phyloP scores from a whole-genome alignment of 92 coral and sea anemone genomes.

The Muricea muricata region DNA sequence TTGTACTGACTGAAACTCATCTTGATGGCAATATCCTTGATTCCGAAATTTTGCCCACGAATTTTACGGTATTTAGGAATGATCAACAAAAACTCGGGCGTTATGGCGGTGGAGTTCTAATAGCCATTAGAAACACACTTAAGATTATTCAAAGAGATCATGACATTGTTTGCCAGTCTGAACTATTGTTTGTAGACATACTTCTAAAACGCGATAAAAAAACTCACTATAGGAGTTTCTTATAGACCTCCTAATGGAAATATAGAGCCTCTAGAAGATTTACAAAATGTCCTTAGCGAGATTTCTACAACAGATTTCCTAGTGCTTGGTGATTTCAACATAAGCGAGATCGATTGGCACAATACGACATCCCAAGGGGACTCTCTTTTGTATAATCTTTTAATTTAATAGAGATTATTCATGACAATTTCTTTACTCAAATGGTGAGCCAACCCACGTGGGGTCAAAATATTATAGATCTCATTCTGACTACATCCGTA shows the following conservation, averaged over 20 bases:
- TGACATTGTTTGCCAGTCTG: constrained; percentile 1
- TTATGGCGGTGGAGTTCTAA: constrained; percentile 18
- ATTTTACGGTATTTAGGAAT: constrained; percentile 11
- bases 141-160: constrained; percentile 21
- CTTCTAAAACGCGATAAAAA: background rate
- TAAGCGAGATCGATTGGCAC: constrained; percentile 16
- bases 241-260: constrained; percentile 46
- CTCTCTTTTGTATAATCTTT: background rate
- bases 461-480: background rate
- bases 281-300: constrained; percentile 16
- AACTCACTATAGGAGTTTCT: constrained; percentile 34
- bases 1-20: constrained; percentile 26
- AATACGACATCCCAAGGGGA: constrained; percentile 4
- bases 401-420: constrained; percentile 35
- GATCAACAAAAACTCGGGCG: constrained; percentile 7
- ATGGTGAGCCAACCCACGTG: constrained; percentile 5
- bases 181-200: constrained; percentile 1
- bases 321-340: constrained; percentile 40
- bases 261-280: constrained; percentile 8
- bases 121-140: background rate
- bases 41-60: constrained; percentile 23
- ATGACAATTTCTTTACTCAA: constrained; percentile 17
- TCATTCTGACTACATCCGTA: background rate
- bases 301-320: constrained; percentile 22
- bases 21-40: background rate